Base-by-base conservation (phyloP, 2,113 vertebrate species). In the Pelvicachromis taeniatus region DNA sequence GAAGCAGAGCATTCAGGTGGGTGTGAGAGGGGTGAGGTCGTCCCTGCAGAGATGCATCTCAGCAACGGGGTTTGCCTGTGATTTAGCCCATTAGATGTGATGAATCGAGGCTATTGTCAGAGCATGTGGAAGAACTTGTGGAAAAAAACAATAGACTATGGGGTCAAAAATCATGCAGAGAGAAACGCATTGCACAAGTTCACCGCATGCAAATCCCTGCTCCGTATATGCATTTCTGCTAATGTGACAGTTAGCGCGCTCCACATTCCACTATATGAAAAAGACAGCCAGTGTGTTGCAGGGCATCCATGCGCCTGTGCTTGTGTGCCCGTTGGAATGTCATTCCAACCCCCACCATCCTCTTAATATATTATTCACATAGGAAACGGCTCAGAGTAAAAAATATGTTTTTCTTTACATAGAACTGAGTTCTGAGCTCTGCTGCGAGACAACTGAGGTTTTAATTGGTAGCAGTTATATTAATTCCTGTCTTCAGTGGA, bases 21-120 rank as follows among this genome's bases (percentile, higher is more conserved):
- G 95, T 80, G 95, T 94, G 86, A 87, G 90, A 90, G 78, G 94
- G 92, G 91, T 89, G 94, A 91, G 92, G 90, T 87, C n/a, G 80
- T 92, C 83, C 81, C 94, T 77, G 23, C 53, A 81, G 93, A 93
- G 91, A 81, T 61, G 84, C 85, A 85, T 89, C 88, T 59, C 81
- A 82, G 86, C 80, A 81, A 10, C 75, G 90, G 93, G 93, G 91
- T 93, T 65, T 88, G 91, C 93, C 89, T 83, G 26, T 77, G 61
- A 86, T 87, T 83, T 85, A 85, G 52, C 54, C 82, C 68, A 79
- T 80, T 80, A 78, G 79, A 85, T 81, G 17, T 40, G 78, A 89
- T 94, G 90, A 92, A 94, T 93, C 58, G 81, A 73, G 11, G 48
- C 91, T 91, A 92, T 93, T 93, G 91, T 95, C 90, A 65, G 61